A percentile compares a stretch with the other conserved stretches of the same genome.
Evolutionary conservation across 2,113 vertebrate species (phyloP).

Genomic region (Peromyscus californicus): DNA sequence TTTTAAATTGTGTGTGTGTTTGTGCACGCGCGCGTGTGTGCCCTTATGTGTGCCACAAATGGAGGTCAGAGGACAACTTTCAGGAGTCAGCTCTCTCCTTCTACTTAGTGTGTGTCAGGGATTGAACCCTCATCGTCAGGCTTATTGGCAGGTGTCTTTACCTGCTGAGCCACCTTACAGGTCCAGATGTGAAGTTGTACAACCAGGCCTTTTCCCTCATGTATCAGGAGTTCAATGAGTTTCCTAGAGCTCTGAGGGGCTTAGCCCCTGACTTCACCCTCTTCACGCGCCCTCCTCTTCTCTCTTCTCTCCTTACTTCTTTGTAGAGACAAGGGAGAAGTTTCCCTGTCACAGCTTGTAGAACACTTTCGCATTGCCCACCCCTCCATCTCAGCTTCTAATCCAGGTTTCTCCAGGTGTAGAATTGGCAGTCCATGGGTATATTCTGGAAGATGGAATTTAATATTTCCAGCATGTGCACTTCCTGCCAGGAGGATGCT

Average conservation of each 20-base stretch:
- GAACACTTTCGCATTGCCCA: background rate
- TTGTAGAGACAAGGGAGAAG: background rate
- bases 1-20: background rate
- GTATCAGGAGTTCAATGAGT: background rate
- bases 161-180: too few relatives aligned
- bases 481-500: background rate
- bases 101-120: background rate
- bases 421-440: background rate
- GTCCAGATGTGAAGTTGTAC: background rate
- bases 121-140: background rate
- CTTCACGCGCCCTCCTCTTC: background rate
- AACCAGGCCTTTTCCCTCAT: background rate
- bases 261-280: background rate
- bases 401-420: background rate
- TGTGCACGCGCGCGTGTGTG: background rate
- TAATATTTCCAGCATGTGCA: background rate
- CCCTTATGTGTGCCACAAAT: background rate
- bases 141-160: background rate
- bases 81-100: background rate
- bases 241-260: background rate
- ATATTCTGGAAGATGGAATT: background rate
- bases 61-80: background rate
- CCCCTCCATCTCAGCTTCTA: background rate
- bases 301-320: background rate
- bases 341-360: background rate